These are phyloP conservation scores for Cerastis rubricosa DNA, from an alignment of 2,888 invertebrate species.

Conservation along the genomic window DNA sequence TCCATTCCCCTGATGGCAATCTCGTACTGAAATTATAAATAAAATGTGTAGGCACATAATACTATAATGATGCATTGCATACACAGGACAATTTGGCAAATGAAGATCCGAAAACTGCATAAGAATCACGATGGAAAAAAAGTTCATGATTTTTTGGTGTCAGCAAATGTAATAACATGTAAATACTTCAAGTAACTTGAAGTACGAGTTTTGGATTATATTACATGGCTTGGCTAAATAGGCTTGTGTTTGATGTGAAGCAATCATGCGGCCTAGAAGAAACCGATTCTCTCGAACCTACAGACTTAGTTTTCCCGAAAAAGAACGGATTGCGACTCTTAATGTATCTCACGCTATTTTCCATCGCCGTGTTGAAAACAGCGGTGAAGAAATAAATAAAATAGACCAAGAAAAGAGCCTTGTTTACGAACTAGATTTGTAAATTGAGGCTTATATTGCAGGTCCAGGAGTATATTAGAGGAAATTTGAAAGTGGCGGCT, in stretches of 20 bases:
- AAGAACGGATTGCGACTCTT: background rate
- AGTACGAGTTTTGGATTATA: background rate
- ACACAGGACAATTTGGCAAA: background rate
- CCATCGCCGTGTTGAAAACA: background rate
- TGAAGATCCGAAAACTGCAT: background rate
- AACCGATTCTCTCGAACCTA: background rate
- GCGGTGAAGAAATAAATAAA: background rate
- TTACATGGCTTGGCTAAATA: background rate
- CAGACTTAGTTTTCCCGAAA: background rate
- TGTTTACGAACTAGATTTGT: background rate
- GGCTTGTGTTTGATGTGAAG: no score
- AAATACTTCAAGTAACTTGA: background rate
- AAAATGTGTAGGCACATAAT: background rate
- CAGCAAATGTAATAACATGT: background rate
- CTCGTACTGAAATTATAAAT: slow-evolving; percentile 74
- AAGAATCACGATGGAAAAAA: background rate
- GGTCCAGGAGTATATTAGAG: background rate
- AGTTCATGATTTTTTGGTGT: background rate
- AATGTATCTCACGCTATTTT: background rate
- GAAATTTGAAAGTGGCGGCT: no score
- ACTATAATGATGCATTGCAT: background rate
- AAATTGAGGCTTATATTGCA: background rate
- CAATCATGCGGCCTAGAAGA: no score
- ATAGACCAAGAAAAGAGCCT: background rate
- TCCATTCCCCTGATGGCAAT: slow-evolving; percentile 81